Evolutionary conservation across 2,113 vertebrate species (phyloP).

Genomic region (Anser cygnoides): DNA sequence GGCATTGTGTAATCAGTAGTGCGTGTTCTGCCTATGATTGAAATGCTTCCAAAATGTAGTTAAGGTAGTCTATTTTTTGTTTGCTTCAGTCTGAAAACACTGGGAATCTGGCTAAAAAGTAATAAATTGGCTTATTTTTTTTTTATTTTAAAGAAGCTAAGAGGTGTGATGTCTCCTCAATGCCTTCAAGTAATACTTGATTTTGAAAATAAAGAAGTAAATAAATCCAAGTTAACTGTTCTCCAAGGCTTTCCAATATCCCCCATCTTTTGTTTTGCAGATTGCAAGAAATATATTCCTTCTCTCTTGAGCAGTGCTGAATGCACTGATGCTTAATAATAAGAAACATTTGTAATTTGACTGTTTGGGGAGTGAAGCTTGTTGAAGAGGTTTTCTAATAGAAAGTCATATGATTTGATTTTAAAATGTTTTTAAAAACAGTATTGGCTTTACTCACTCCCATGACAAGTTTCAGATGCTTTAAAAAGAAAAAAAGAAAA

Average conservation of each 20-base stretch:
- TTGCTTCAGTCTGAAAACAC: neutral
- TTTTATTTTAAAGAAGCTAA: neutral
- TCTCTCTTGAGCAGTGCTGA: neutral
- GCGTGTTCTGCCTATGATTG: neutral
- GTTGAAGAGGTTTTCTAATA: neutral
- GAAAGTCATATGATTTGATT: neutral
- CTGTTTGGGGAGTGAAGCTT: neutral
- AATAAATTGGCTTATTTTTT: neutral
- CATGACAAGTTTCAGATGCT: neutral
- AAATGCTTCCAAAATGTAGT: neutral
- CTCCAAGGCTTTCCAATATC: neutral
- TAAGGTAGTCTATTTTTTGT: neutral
- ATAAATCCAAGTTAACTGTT: neutral
- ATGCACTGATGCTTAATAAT: neutral
- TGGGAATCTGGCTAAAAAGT: neutral
- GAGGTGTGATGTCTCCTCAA: neutral
- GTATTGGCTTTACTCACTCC: neutral
- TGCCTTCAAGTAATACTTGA: neutral
- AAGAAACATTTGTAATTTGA: neutral
- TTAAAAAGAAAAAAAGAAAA: neutral
- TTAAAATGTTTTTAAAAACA: neutral
- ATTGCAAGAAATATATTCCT: neutral
- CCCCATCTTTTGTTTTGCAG: neutral
- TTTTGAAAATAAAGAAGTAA: constrained; percentile 22
- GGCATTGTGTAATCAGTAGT: neutral